phyloP scores from a whole-genome alignment of 2,888 invertebrate genomes.

The Zaprionus lineosus region DNA sequence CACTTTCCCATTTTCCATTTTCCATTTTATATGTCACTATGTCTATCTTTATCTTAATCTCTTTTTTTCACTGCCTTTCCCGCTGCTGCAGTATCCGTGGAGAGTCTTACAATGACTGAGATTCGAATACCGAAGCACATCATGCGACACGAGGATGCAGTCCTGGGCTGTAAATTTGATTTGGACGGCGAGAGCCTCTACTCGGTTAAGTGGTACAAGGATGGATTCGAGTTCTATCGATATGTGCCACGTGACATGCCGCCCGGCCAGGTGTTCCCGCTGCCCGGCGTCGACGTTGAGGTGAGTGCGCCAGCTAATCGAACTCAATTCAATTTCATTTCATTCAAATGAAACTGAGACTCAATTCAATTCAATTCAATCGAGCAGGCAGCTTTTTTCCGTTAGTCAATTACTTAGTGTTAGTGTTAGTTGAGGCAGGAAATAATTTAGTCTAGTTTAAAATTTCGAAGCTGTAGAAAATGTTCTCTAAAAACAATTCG shows the following conservation, averaged over 20 bases:
- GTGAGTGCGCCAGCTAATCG: constrained; percentile 85
- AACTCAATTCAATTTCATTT: constrained; percentile 27
- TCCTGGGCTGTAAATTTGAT: constrained; percentile 91
- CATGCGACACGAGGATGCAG: constrained; percentile 89
- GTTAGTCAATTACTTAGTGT: constrained; percentile 34
- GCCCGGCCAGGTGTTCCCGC: constrained; percentile 89
- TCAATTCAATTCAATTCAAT: constrained; percentile 3
- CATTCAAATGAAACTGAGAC: not conserved
- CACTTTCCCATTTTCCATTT: too few relatives aligned
- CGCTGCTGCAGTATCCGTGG: constrained; percentile 83
- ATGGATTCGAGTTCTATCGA: constrained; percentile 94
- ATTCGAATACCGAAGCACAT: constrained; percentile 92
- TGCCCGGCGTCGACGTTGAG: constrained; percentile 92
- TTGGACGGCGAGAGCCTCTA: constrained; percentile 92
- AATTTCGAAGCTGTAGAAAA: constrained; percentile 36
- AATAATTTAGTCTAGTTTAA: constrained; percentile 18
- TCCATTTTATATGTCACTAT: too few relatives aligned
- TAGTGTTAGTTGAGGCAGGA: constrained; percentile 14
- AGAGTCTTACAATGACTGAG: constrained; percentile 88
- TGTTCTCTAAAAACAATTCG: constrained; percentile 56
- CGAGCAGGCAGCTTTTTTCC: constrained; percentile 26
- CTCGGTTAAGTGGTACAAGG: constrained; percentile 96
- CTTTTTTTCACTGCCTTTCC: too few relatives aligned
- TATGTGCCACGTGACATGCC: constrained; percentile 92
- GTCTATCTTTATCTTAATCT: too few relatives aligned